These are phyloP conservation scores for Alca torda DNA, from an alignment of 2,797 vertebrate genomes.

Conservation along the genomic window DNA sequence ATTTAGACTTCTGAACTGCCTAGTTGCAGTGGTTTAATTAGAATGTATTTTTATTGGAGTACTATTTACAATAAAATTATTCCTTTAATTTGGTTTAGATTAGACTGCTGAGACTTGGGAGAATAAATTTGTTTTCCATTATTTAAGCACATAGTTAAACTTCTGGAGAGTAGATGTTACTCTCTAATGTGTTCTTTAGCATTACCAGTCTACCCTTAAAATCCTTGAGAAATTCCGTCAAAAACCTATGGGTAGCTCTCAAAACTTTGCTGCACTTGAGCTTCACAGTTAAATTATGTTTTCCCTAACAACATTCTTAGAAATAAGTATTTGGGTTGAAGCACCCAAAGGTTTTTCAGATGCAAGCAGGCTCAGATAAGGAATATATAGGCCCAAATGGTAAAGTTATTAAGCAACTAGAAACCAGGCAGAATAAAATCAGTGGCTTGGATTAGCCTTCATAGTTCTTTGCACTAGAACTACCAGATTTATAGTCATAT, in stretches of 20 bases:
- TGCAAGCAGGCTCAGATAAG: neutral
- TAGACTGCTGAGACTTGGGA: neutral
- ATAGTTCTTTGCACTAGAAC: neutral
- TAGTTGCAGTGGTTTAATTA: neutral
- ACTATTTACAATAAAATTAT: conserved; percentile 39
- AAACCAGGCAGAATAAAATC: neutral
- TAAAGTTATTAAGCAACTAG: neutral
- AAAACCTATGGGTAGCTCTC: neutral
- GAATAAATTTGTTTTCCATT: neutral
- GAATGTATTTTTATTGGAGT: neutral
- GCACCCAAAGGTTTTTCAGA: neutral
- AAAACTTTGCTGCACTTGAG: neutral
- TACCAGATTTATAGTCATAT: neutral
- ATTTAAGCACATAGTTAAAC: neutral
- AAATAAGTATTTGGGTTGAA: neutral
- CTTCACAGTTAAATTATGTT: neutral
- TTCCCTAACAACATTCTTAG: neutral
- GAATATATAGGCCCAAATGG: neutral
- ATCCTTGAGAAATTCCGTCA: neutral
- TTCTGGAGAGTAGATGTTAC: neutral
- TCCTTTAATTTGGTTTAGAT: conserved; percentile 12
- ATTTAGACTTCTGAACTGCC: neutral
- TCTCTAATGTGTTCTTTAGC: neutral
- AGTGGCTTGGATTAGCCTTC: neutral
- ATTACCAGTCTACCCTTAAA: neutral